Conservation (phyloP, 2,113 vertebrate species). For the Glaucidium brasilianum region DNA sequence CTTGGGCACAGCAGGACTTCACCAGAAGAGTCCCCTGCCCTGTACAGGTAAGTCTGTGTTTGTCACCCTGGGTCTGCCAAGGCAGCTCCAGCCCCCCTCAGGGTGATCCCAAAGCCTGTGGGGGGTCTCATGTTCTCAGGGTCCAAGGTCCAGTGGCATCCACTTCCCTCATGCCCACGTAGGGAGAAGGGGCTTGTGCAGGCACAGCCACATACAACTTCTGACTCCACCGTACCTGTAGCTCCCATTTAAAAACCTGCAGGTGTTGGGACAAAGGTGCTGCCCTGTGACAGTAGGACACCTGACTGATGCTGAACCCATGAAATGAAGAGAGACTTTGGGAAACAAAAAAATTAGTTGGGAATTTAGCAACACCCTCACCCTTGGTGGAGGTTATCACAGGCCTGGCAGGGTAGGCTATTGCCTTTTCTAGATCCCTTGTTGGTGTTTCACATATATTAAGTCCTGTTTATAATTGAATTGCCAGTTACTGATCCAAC, state of each 20-base stretch:
- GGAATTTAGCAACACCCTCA: neutral
- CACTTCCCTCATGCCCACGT: neutral
- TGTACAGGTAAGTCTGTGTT: neutral
- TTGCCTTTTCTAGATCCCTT: neutral
- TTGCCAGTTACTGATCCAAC: rapidly evolving
- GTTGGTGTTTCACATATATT: neutral
- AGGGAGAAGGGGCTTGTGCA: rapidly evolving
- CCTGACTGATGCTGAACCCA: neutral
- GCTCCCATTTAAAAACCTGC: neutral
- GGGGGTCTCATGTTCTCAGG: neutral
- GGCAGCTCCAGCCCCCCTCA: neutral
- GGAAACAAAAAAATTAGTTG: neutral
- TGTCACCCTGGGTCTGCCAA: neutral
- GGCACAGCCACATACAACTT: neutral
- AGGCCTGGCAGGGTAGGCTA: neutral
- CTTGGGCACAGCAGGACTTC: neutral
- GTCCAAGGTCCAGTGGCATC: neutral
- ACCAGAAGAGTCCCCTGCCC: neutral
- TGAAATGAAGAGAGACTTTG: neutral
- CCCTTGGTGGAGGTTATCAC: rapidly evolving
- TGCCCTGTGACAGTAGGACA: neutral
- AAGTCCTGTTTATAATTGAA: neutral
- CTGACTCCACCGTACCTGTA: rapidly evolving
- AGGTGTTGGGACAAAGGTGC: neutral
- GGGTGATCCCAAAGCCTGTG: neutral